Conservation (phyloP, 2,113 vertebrate genomes). For the Syngnathus floridae region DNA sequence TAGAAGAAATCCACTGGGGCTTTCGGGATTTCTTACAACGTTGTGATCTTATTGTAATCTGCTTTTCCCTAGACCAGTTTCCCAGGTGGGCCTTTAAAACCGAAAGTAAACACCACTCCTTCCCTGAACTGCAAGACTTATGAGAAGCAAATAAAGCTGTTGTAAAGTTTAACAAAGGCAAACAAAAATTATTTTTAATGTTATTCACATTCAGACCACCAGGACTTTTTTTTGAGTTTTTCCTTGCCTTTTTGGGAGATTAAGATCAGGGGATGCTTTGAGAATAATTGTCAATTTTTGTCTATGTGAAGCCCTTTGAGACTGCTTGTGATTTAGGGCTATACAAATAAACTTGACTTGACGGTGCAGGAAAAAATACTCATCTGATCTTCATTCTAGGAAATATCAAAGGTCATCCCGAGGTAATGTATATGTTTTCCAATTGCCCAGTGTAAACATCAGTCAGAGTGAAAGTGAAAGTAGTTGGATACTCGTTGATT, state of each 20-base stretch:
- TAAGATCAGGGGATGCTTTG: too few relatives aligned
- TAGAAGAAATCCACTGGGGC: background rate
- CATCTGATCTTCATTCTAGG: too few relatives aligned
- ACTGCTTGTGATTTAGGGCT: too few relatives aligned
- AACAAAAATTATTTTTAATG: background rate
- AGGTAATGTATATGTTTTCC: too few relatives aligned
- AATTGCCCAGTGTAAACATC: too few relatives aligned
- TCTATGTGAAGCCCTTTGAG: too few relatives aligned
- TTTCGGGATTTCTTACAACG: background rate
- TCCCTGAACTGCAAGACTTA: background rate
- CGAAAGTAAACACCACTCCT: slow-evolving; percentile 5
- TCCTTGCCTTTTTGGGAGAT: too few relatives aligned
- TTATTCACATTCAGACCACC: too few relatives aligned
- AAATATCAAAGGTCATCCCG: too few relatives aligned
- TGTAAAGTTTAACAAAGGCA: background rate
- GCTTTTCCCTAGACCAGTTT: background rate
- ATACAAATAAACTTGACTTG: too few relatives aligned
- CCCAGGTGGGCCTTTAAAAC: background rate
- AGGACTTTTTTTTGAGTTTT: background rate
- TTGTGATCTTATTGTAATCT: background rate
- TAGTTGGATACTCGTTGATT: background rate
- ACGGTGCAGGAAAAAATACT: too few relatives aligned
- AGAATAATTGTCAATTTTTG: too few relatives aligned
- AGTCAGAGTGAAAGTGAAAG: background rate
- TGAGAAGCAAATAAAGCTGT: slow-evolving; percentile 1